phyloP scores from a whole-genome alignment of 2,888 invertebrate species.

The Ernsta delagoae region DNA sequence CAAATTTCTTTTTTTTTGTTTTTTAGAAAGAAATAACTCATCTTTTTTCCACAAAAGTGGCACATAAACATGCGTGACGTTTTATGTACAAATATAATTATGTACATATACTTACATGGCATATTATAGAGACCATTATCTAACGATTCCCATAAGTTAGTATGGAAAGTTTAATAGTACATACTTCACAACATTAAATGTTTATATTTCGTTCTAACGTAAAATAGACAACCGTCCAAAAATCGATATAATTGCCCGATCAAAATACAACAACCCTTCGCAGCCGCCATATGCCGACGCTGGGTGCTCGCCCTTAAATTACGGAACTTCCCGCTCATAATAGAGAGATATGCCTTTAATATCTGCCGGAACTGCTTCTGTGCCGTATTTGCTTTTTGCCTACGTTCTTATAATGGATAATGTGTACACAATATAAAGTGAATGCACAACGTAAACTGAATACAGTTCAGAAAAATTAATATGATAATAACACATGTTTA shows the following conservation, averaged over 20 bases:
- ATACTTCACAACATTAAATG: too few relatives aligned
- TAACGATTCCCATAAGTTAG: too few relatives aligned
- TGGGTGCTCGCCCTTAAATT: slow-evolving; percentile 78
- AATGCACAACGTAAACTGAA: not conserved
- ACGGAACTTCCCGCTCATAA: slow-evolving; percentile 84
- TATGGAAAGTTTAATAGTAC: too few relatives aligned
- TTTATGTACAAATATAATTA: too few relatives aligned
- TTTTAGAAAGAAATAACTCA: too few relatives aligned
- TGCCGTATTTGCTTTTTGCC: slow-evolving; percentile 80
- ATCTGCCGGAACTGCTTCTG: slow-evolving; percentile 76
- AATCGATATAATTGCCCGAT: slow-evolving; percentile 45
- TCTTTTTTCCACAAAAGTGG: too few relatives aligned
- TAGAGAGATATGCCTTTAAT: slow-evolving; percentile 85
- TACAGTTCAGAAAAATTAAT: not conserved
- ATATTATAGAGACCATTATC: too few relatives aligned
- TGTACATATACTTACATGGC: too few relatives aligned
- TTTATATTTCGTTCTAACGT: too few relatives aligned
- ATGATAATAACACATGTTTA: too few relatives aligned
- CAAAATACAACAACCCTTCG: slow-evolving; percentile 63
- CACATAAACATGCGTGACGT: too few relatives aligned
- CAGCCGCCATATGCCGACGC: slow-evolving; percentile 75
- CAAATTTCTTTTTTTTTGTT: too few relatives aligned
- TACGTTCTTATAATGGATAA: slow-evolving; percentile 77
- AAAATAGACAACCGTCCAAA: not conserved
- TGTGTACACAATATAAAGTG: slow-evolving; percentile 46